A percentile compares a stretch with the other conserved stretches of the same genome.
Evolutionary conservation across 2,888 invertebrate species (phyloP).

Genomic region (Aradus depressus): DNA sequence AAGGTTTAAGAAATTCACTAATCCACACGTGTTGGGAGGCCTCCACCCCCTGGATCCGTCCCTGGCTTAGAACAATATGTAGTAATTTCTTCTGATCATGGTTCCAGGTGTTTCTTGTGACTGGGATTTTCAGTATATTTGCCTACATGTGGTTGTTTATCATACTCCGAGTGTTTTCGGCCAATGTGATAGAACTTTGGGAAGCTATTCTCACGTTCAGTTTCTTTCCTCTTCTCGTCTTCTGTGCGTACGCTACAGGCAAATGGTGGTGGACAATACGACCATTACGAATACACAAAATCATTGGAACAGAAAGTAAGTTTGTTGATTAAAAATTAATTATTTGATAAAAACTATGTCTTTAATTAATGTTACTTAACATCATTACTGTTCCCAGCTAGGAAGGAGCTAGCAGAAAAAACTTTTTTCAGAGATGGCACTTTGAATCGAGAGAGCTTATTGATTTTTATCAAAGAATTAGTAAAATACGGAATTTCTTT

Average conservation of each 20-base stretch:
- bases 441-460: slow-evolving; percentile 37
- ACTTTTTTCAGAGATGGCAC: slow-evolving; percentile 36
- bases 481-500: slow-evolving; percentile 42
- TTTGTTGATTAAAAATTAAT: background rate
- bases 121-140: slow-evolving; percentile 41
- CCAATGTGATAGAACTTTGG: slow-evolving; percentile 42
- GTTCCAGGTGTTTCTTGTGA: slow-evolving; percentile 39
- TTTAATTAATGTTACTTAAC: too few species aligned
- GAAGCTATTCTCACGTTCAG: slow-evolving; percentile 46
- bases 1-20: background rate
- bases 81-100: background rate
- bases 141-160: slow-evolving; percentile 49
- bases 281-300: slow-evolving; percentile 34
- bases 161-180: slow-evolving; percentile 38
- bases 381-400: too few species aligned
- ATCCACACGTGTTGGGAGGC: background rate
- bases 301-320: slow-evolving; percentile 29
- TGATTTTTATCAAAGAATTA: slow-evolving; percentile 41
- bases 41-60: background rate
- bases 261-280: slow-evolving; percentile 38
- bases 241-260: slow-evolving; percentile 45
- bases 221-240: slow-evolving; percentile 44
- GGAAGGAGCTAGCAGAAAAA: slow-evolving; percentile 34
- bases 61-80: background rate
- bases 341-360: too few species aligned